phyloP scores from a whole-genome alignment of 2,888 invertebrate genomes.

The Zygogramma bicolorata region DNA sequence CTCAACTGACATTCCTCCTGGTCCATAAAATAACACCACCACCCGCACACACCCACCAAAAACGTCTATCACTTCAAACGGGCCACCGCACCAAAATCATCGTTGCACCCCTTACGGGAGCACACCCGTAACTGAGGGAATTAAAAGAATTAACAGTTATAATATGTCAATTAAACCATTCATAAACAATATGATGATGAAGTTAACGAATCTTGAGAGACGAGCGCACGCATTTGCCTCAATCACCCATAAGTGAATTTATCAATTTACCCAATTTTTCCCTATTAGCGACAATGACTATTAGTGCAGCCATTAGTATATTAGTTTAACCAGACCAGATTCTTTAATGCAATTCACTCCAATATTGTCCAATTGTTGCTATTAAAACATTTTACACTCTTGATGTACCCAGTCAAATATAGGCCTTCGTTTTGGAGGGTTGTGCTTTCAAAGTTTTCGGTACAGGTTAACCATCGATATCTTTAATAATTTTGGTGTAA shows the following conservation, averaged over 20 bases:
- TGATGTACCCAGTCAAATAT: constrained; percentile 64
- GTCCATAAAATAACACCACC: not conserved
- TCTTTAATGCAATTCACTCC: constrained; percentile 69
- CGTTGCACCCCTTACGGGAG: constrained; percentile 49
- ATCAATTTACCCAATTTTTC: constrained; percentile 70
- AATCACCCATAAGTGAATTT: constrained; percentile 66
- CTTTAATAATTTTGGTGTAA: no score
- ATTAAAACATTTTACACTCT: constrained; percentile 66
- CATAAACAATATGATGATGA: constrained; percentile 58
- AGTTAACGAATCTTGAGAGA: constrained; percentile 54
- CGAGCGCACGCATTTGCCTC: constrained; percentile 60
- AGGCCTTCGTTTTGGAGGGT: constrained; percentile 62
- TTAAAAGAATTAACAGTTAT: constrained; percentile 56
- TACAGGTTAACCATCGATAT: no score
- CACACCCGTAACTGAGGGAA: constrained; percentile 51
- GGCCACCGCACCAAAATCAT: constrained; percentile 32
- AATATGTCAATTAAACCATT: constrained; percentile 58
- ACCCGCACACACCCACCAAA: not conserved
- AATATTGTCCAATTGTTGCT: constrained; percentile 69
- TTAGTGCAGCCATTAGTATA: constrained; percentile 68
- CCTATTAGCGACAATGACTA: constrained; percentile 68
- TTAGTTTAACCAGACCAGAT: constrained; percentile 68
- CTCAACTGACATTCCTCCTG: not conserved
- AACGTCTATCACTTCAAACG: not conserved
- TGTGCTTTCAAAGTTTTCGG: constrained; percentile 45